These are phyloP conservation scores for Porites cylindrica DNA, from an alignment of 92 coral and sea anemone species.

Conservation along the genomic window DNA sequence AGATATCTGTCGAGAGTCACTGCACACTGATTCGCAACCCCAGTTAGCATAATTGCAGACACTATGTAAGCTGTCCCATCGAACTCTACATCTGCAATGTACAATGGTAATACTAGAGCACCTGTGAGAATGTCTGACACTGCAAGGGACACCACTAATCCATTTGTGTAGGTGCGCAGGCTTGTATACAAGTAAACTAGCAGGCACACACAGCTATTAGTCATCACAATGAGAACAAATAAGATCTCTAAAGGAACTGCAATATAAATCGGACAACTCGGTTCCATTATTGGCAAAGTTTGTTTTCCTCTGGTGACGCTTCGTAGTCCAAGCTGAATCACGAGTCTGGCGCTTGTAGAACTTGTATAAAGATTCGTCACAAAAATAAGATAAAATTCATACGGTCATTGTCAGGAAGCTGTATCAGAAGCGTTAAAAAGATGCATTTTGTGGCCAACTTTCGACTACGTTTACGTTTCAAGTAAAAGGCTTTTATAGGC, in stretches of 20 bases:
- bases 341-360: neutral
- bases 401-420: neutral
- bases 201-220: constrained; percentile 72
- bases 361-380: constrained; percentile 13
- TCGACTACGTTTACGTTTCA: neutral
- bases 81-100: neutral
- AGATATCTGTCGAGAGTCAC: constrained; percentile 72
- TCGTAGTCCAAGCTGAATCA: neutral
- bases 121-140: constrained; percentile 76
- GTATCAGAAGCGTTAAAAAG: neutral
- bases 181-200: constrained; percentile 59
- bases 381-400: constrained; percentile 6
- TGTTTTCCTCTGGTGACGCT: neutral
- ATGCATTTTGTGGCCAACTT: neutral
- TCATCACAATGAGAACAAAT: constrained; percentile 48
- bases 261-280: neutral
- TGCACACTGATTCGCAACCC: constrained; percentile 59
- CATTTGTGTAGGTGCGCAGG: constrained; percentile 71
- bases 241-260: constrained; percentile 58
- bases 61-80: constrained; percentile 13
- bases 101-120: constrained; percentile 36
- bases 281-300: neutral
- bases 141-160: constrained; percentile 76
- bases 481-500: neutral
- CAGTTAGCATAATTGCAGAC: constrained; percentile 27